Conservation (phyloP, 23 tunicate species). For the Ciona savignyi region DNA sequence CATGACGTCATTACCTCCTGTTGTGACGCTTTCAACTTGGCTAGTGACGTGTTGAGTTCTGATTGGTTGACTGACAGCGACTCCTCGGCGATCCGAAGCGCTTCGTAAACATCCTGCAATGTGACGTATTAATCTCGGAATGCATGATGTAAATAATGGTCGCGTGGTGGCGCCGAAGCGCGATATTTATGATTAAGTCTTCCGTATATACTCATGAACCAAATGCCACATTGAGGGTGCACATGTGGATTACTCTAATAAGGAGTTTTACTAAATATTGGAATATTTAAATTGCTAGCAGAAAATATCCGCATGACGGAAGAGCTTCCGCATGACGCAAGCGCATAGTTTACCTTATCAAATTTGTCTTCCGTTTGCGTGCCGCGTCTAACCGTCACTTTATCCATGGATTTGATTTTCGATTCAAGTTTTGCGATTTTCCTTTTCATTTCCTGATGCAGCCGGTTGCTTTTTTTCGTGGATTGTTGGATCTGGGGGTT, state of each 20-base stretch:
- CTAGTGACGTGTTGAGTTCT: constrained; percentile 29
- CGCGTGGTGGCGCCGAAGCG: too few relatives aligned
- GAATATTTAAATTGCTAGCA: too few relatives aligned
- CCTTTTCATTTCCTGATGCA: constrained; percentile 75
- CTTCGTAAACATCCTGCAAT: constrained; percentile 70
- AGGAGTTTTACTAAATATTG: too few relatives aligned
- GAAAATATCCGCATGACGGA: too few relatives aligned
- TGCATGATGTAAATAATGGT: too few relatives aligned
- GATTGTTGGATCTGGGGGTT: constrained; percentile 54
- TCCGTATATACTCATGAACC: too few relatives aligned
- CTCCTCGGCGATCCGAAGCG: constrained; percentile 81
- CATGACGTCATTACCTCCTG: constrained; percentile 92
- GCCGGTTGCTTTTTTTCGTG: constrained; percentile 44
- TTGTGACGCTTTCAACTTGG: constrained; percentile 55
- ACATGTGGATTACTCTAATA: too few relatives aligned
- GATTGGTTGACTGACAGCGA: constrained; percentile 52
- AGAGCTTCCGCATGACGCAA: too few relatives aligned
- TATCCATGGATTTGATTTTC: constrained; percentile 83
- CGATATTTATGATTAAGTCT: too few relatives aligned
- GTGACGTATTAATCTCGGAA: neutral
- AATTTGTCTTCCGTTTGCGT: constrained; percentile 72
- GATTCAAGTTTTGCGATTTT: constrained; percentile 88
- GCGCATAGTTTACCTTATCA: constrained; percentile 75
- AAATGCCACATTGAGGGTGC: too few relatives aligned
- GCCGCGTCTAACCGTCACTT: constrained; percentile 77